Evolutionary conservation across 2,888 invertebrate species (phyloP).

Genomic region (Gonocerus acuteangulatus): DNA sequence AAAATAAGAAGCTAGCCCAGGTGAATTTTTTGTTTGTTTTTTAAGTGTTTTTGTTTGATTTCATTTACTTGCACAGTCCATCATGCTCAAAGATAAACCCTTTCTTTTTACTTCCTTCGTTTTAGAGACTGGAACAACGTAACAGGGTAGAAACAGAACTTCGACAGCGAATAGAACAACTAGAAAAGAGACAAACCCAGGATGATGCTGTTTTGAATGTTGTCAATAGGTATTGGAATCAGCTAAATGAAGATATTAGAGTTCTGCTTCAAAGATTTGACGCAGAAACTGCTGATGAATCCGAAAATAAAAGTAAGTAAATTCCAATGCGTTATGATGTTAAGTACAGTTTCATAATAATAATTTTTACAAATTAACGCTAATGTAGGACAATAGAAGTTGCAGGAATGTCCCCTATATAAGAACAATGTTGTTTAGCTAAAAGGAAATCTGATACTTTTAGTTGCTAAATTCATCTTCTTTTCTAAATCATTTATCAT

Average conservation of each 20-base stretch:
- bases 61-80: not conserved
- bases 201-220: conserved; percentile 97
- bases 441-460: no score
- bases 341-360: no score
- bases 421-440: no score
- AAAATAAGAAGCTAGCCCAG: conserved; percentile 92
- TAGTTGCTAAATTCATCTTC: no score
- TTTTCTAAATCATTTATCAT: no score
- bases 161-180: conserved; percentile 83
- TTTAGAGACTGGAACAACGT: conserved; percentile 80
- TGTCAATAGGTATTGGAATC: conserved; percentile 90
- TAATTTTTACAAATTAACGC: no score
- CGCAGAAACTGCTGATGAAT: conserved; percentile 93
- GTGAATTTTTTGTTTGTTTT: conserved; percentile 43
- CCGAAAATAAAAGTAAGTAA: conserved; percentile 78
- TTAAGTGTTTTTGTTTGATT: no score
- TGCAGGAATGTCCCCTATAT: no score
- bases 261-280: conserved; percentile 91
- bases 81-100: not conserved
- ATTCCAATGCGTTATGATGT: no score
- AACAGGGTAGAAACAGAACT: conserved; percentile 80
- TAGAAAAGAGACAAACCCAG: conserved; percentile 89
- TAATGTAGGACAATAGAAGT: no score
- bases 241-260: conserved; percentile 92
- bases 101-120: conserved; percentile 27